A percentile compares a stretch with the other conserved stretches of the same genome.
phyloP scores from a whole-genome alignment of 2,888 invertebrate genomes.

The Thecocarcelia acutangulata region DNA sequence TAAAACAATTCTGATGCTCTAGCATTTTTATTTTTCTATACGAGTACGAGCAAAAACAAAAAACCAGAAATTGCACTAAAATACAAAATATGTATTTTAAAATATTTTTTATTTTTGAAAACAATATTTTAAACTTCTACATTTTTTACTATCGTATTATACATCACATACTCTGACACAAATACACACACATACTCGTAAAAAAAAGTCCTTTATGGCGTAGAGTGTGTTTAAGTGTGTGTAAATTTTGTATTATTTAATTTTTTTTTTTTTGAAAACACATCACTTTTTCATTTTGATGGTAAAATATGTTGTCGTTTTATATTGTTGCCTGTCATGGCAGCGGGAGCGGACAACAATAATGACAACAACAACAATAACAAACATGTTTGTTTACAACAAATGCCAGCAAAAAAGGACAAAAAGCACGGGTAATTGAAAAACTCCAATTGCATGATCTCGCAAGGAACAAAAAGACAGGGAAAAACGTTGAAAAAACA shows the following conservation, averaged over 20 bases:
- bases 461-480: background rate
- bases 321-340: conserved; percentile 43
- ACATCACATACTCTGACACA: conserved; percentile 23
- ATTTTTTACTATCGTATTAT: conserved; percentile 8
- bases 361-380: background rate
- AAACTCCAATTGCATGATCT: no score
- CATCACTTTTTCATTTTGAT: conserved; percentile 62
- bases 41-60: conserved; percentile 1
- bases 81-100: conserved; percentile 17
- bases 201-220: no score
- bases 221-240: background rate
- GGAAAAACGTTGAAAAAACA: no score
- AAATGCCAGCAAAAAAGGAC: background rate
- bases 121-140: conserved; percentile 13
- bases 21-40: conserved; percentile 42
- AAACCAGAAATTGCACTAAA: background rate
- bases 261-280: conserved; percentile 19
- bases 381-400: background rate
- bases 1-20: background rate
- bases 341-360: conserved; percentile 10
- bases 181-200: background rate
- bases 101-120: conserved; percentile 22
- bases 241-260: conserved; percentile 26
- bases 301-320: conserved; percentile 56
- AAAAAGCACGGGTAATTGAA: background rate